Evolutionary conservation across 2,888 invertebrate genomes (phyloP).

Genomic region (Zele albiditarsus): DNA sequence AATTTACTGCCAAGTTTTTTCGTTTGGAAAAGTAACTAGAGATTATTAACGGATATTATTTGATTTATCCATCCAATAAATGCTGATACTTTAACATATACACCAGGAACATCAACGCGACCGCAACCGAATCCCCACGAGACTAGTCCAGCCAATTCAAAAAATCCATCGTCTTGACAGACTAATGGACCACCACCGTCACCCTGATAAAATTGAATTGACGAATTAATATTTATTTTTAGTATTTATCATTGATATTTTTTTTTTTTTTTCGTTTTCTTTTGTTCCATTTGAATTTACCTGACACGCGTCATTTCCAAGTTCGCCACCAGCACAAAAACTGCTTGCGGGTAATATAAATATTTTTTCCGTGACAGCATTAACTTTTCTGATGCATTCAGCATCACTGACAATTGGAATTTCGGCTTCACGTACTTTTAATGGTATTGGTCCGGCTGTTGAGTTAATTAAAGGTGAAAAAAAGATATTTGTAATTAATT

Average conservation of each 20-base stretch:
- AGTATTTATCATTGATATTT: conserved; percentile 13
- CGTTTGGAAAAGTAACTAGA: conserved; percentile 73
- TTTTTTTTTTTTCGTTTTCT: too few species aligned
- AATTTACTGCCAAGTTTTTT: background rate
- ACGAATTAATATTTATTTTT: conserved; percentile 4
- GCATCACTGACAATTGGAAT: conserved; percentile 94
- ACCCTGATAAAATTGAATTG: conserved; percentile 76
- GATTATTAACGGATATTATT: conserved; percentile 95
- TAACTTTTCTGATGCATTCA: conserved; percentile 93
- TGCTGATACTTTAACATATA: conserved; percentile 95
- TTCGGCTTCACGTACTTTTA: conserved; percentile 91
- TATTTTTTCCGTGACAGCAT: conserved; percentile 95
- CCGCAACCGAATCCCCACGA: conserved; percentile 97
- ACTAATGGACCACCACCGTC: conserved; percentile 96
- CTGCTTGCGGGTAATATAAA: conserved; percentile 94
- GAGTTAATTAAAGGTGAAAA: conserved; percentile 41
- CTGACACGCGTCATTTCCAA: conserved; percentile 95
- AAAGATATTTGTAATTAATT: too few species aligned
- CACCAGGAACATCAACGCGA: conserved; percentile 94
- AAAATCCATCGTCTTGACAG: conserved; percentile 94
- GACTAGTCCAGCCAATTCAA: conserved; percentile 92
- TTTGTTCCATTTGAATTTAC: conserved; percentile 73
- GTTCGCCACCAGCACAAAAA: conserved; percentile 95
- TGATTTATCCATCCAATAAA: conserved; percentile 98
- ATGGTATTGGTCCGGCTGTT: conserved; percentile 90